Evolutionary conservation across 2,113 vertebrate species (phyloP).

Genomic region (Aphelocoma coerulescens): DNA sequence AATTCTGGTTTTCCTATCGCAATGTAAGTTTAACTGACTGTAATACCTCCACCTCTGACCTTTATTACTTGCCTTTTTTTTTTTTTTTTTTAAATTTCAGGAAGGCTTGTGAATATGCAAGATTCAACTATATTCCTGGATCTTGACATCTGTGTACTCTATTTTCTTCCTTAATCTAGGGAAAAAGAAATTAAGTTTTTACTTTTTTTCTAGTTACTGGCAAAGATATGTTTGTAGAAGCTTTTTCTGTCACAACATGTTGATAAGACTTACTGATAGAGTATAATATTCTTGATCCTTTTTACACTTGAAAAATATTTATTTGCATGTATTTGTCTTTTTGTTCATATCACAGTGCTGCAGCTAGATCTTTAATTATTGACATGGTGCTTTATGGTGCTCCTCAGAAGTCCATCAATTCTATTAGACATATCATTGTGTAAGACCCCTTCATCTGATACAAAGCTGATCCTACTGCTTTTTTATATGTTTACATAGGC

Average conservation of each 20-base stretch:
- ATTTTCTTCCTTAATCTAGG: neutral
- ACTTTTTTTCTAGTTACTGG: neutral
- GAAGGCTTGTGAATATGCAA: neutral
- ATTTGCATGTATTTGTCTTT: neutral
- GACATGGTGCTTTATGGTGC: neutral
- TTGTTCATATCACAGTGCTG: neutral
- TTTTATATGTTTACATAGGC: neutral
- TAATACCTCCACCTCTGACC: neutral
- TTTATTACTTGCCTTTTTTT: neutral
- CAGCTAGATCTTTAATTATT: neutral
- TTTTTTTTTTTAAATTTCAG: neutral
- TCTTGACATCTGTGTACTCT: neutral
- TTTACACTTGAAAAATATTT: neutral
- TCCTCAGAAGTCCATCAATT: neutral
- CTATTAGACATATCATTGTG: neutral
- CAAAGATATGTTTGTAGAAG: neutral
- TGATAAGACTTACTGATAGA: neutral
- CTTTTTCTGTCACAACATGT: neutral
- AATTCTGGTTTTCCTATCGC: neutral
- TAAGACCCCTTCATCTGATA: neutral
- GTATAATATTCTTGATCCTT: neutral
- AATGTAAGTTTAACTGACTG: neutral
- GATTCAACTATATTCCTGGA: neutral
- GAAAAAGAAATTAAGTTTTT: neutral
- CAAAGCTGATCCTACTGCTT: neutral